A percentile compares a stretch with the other conserved stretches of the same genome.
Evolutionary conservation across 2,113 vertebrate species (phyloP).

Genomic region (Phyllopteryx taeniolatus): DNA sequence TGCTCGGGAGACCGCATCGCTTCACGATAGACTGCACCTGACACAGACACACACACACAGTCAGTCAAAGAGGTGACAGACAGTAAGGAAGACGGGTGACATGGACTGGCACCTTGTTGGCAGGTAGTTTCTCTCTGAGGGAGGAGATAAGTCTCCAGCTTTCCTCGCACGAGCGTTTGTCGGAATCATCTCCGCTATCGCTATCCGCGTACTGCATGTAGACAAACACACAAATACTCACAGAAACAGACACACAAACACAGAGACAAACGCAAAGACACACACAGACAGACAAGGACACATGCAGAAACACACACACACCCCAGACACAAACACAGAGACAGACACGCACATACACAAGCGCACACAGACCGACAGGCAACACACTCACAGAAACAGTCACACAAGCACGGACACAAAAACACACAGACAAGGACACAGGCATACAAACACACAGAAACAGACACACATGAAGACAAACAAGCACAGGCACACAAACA

Average conservation of each 20-base stretch:
- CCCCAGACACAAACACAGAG: too few species aligned
- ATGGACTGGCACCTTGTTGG: conserved; percentile 66
- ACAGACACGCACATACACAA: too few species aligned
- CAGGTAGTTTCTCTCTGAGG: conserved; percentile 82
- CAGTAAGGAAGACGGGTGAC: neutral
- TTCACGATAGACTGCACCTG: conserved; percentile 85
- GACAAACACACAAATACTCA: neutral
- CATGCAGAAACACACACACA: too few species aligned
- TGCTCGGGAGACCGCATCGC: conserved; percentile 85
- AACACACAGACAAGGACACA: neutral
- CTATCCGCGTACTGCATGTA: conserved; percentile 77
- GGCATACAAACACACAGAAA: too few species aligned
- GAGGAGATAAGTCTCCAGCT: conserved; percentile 88
- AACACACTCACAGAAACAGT: too few species aligned
- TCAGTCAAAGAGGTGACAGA: neutral
- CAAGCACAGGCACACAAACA: neutral
- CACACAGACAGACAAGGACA: too few species aligned
- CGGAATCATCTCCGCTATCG: conserved; percentile 85
- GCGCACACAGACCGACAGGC: too few species aligned
- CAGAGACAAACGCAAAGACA: too few species aligned
- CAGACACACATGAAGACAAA: too few species aligned
- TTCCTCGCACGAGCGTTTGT: conserved; percentile 88
- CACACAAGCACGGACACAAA: neutral
- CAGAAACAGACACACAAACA: too few species aligned
- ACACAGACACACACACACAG: neutral